These are phyloP conservation scores for Pangasius krempfi DNA, from an alignment of 2,797 vertebrate genomes.

Conservation along the genomic window DNA sequence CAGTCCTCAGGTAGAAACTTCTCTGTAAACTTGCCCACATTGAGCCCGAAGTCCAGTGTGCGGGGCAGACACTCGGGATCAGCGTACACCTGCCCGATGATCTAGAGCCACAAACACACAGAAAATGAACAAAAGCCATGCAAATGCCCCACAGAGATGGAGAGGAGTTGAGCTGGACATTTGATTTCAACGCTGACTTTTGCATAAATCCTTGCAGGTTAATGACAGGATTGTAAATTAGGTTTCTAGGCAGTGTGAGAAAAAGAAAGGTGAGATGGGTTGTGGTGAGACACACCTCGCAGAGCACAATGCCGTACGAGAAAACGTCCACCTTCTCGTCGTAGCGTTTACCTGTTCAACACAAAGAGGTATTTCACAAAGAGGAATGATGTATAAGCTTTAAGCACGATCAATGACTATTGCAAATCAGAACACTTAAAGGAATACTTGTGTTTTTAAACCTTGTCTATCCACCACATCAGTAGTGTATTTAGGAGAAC, in stretches of 20 bases:
- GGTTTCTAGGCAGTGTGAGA: not conserved
- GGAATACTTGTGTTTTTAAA: not conserved
- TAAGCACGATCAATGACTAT: not conserved
- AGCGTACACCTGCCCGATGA: slow-evolving; percentile 95
- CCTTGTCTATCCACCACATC: not conserved
- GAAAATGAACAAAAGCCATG: not conserved
- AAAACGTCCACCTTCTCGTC: slow-evolving; percentile 97
- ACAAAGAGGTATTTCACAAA: slow-evolving; percentile 14
- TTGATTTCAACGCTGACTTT: not conserved
- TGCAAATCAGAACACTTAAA: not conserved
- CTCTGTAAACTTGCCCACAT: slow-evolving; percentile 92
- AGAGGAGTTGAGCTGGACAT: not conserved
- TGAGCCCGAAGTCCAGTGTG: slow-evolving; percentile 92
- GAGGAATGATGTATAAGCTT: slow-evolving; percentile 12
- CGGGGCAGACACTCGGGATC: slow-evolving; percentile 96
- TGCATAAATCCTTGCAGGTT: not conserved
- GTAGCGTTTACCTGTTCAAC: slow-evolving; percentile 85
- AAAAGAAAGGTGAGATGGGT: not conserved
- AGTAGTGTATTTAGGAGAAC: not conserved
- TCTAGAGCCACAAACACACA: slow-evolving; percentile 70
- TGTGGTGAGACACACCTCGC: slow-evolving; percentile 79
- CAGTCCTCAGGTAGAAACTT: slow-evolving; percentile 95
- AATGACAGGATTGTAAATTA: not conserved
- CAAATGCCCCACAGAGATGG: not conserved
- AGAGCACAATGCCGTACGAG: slow-evolving; percentile 94